These are phyloP conservation scores for Heliconius erato DNA, from an alignment of 2,888 invertebrate species.

Conservation along the genomic window DNA sequence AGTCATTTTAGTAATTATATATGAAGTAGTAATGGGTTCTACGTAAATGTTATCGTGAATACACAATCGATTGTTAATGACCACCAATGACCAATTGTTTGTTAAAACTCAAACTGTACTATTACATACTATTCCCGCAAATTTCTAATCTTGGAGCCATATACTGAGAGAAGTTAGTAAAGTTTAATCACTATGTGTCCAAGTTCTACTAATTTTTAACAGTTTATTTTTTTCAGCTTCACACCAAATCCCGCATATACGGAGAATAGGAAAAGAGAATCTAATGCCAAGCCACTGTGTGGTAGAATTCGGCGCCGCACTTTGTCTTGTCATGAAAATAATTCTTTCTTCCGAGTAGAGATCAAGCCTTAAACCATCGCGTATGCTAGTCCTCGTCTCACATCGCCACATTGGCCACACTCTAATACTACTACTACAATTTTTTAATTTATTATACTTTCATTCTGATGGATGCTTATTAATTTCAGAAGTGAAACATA, in stretches of 20 bases:
- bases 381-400: background rate
- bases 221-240: background rate
- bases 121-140: background rate
- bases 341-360: no score
- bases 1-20: no score
- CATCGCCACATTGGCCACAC: background rate
- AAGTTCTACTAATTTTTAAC: background rate
- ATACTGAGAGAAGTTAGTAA: background rate
- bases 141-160: background rate
- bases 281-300: no score
- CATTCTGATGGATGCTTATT: background rate
- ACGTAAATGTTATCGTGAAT: background rate
- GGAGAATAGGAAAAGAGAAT: background rate
- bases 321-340: no score
- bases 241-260: background rate
- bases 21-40: background rate
- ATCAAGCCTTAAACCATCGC: background rate
- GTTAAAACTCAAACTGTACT: background rate
- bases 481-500: background rate
- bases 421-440: no score
- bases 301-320: no score
- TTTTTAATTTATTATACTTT: background rate
- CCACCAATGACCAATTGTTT: background rate
- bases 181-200: background rate
- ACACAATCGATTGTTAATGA: constrained; percentile 8